Base-by-base conservation (phyloP, 2,113 vertebrate genomes). In the Oryzias woworae region DNA sequence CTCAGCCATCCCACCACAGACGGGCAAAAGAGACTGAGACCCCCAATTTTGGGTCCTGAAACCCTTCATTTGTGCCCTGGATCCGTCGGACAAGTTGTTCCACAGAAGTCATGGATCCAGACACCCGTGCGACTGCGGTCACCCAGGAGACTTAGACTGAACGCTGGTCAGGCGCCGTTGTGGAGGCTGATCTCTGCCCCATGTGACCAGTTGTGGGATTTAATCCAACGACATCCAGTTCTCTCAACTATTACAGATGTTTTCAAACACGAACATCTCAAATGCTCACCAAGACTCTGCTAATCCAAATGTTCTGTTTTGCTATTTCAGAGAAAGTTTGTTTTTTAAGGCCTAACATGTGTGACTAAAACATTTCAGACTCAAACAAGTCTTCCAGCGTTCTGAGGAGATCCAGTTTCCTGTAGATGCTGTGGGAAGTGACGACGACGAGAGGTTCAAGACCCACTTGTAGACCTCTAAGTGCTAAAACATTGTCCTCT, bases 51-150 rank as follows among this genome's bases (percentile, higher is more conserved):
- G 77, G 62, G 42, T 78, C 74, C 70, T 17, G 74, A 85, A 88
- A 84, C 84, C 87, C 82, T 47, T 88, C 87, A 89, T 91, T 89
- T 89, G 62, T 63, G 76, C 62, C 71, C 78, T 80, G 81, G 78
- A 79, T 82, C 75, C 65, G 72, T 77, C 31, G 52, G 53, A 41
- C 46, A 8, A 72, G 74, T 82, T 63, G 53, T 80, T 85, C 78
- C 84, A 68, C 68, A 43, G 69, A 28, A 67, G 66, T 68, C 82
- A 75, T 53, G 56, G 71, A 74, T 85, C 81, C 82, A 90, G 89
- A 90, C 90, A 81, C 68, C 80, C 82, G 58, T 73, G 81, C 82
- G 85, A 85, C 85, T 90, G 90, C 81, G 88, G 89, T 92, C 85
- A 84, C 78, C 82, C 82, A 56, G 77, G 78, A 73, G 84, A 78